Base-by-base conservation (phyloP, 2,113 vertebrate species). In the Paraplagusia blochii region DNA sequence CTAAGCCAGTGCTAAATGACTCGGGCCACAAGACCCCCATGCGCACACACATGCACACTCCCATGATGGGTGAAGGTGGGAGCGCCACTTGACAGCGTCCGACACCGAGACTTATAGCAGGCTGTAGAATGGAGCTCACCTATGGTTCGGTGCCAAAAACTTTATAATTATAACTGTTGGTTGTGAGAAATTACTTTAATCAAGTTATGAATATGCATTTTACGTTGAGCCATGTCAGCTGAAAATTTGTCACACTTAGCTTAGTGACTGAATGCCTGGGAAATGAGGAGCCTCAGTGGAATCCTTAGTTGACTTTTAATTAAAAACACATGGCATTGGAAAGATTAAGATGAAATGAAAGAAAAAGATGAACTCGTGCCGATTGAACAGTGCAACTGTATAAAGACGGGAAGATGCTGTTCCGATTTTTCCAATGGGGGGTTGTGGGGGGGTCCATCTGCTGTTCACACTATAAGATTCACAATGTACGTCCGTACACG, bases 1-100 rank as follows among this genome's bases (percentile, higher is more conserved):
- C 64, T 18, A 60, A 76, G 60, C 69, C 72, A 44, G 60, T 58
- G 69, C 54, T 74, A 74, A 75, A 82, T 80, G 72, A 75, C 67
- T 64, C 38, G 1, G 49, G 33, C 56, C 56, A 43, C 42, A 64
- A 42, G 35, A 45, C 61, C 29, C 53, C 58, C 44, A 50, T 45
- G 58, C 10, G 8, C 46, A 65, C 58, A 43, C 53, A 59, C 61
- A 7, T 9, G 36, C 36, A 38, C 9, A 11, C 8, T 36, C 11
- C 29, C 53, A 63, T 56, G 58, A 71, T 64, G 49, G 14, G 44
- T 63, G 60, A 45, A 11, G 18, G 39, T 29, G 49, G 72, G 43
- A 50, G 38, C 19, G 36, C 16, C 11, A 44, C 51, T 63, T 68
- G 45, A 33, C 29, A 56, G 39, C 22, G 42, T n/a, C 34, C 46